Percentiles rank a stretch among this genome's conserved stretches.
phyloP scores from a whole-genome alignment of 2,797 vertebrate genomes.

The Meriones psammophilus region DNA sequence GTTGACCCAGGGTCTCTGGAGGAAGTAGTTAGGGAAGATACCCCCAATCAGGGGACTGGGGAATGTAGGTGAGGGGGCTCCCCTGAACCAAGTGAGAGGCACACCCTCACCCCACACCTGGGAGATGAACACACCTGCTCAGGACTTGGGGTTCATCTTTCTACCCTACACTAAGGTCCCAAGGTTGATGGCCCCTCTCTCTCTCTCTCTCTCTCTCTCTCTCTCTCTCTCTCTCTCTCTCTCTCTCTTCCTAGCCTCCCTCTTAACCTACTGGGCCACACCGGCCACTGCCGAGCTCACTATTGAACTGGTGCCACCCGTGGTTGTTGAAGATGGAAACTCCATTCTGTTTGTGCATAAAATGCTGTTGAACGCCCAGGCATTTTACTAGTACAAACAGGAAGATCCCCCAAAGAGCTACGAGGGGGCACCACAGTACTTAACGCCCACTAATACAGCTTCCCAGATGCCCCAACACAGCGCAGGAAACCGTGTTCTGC shows the following conservation, averaged over 20 bases:
- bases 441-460: neutral
- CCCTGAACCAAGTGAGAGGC: neutral
- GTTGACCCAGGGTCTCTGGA: neutral
- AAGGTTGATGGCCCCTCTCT: too few relatives aligned
- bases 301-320: neutral
- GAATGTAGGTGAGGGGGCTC: neutral
- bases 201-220: too few relatives aligned
- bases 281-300: neutral
- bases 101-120: neutral
- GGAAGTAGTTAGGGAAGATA: neutral
- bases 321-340: neutral
- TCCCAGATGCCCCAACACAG: neutral
- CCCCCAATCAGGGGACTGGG: neutral
- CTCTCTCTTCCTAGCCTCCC: neutral
- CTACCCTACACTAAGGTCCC: too few relatives aligned
- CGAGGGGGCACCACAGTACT: neutral
- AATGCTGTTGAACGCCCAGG: neutral
- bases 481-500: neutral
- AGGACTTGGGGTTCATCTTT: neutral
- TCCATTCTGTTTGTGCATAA: neutral
- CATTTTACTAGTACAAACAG: slow-evolving; percentile 2
- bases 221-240: neutral
- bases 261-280: neutral
- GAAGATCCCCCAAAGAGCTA: neutral
- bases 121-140: neutral